A percentile compares a stretch with the other conserved stretches of the same genome.
These are phyloP conservation scores for Abrostola triplasia DNA, from an alignment of 2,888 invertebrate genomes.

Conservation along the genomic window DNA sequence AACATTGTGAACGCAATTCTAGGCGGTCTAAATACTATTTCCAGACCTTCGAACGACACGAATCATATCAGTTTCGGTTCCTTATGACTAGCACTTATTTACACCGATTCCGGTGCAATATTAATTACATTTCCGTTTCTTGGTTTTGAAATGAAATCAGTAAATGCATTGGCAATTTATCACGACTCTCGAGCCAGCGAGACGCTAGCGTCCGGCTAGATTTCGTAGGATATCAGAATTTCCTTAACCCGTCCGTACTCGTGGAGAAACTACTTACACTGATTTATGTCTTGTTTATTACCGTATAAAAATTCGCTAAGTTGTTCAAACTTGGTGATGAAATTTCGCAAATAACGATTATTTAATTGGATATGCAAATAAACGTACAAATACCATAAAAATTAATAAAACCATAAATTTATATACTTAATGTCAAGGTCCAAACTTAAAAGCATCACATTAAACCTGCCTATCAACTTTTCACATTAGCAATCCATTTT, in stretches of 20 bases:
- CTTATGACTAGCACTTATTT: background rate
- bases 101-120: constrained; percentile 23
- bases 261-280: constrained; percentile 28
- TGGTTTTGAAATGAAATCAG: constrained; percentile 31
- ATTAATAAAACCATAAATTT: constrained; percentile 26
- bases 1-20: constrained; percentile 16
- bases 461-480: constrained; percentile 28
- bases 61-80: constrained; percentile 23
- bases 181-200: constrained; percentile 13
- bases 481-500: constrained; percentile 11
- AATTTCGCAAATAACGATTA: constrained; percentile 11
- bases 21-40: constrained; percentile 14
- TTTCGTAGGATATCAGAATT: constrained; percentile 70
- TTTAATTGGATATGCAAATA: constrained; percentile 7
- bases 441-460: constrained; percentile 22
- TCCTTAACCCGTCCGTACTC: constrained; percentile 48
- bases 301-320: constrained; percentile 7
- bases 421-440: constrained; percentile 48
- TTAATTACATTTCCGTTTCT: constrained; percentile 40
- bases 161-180: constrained; percentile 37
- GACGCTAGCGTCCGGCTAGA: constrained; percentile 56
- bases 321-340: background rate
- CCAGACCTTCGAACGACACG: constrained; percentile 13
- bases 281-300: constrained; percentile 31
- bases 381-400: constrained; percentile 1